These are phyloP conservation scores for Alviniconcha strummeri DNA, from an alignment of 2,888 invertebrate genomes.

Conservation along the genomic window DNA sequence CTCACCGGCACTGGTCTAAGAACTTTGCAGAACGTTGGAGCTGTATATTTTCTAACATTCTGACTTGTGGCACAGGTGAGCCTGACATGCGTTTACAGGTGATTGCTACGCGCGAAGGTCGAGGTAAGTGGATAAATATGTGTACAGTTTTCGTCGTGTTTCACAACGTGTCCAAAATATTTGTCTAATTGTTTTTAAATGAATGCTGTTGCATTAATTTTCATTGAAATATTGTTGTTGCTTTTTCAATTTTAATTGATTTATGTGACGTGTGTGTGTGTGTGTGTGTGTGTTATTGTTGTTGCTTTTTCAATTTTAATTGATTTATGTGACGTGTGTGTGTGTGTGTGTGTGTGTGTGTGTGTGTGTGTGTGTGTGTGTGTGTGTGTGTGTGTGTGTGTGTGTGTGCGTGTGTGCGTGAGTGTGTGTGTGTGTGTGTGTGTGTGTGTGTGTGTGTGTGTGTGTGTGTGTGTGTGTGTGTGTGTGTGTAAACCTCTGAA, in stretches of 20 bases:
- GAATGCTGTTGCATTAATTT: neutral
- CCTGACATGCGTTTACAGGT: neutral
- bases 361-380: constrained; percentile 21
- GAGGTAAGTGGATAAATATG: neutral
- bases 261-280: neutral
- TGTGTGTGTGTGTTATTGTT: neutral
- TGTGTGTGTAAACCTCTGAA: neutral
- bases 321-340: neutral
- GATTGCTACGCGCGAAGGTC: neutral
- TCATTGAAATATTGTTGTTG: neutral
- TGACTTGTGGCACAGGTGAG: neutral
- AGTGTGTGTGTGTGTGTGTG: neutral
- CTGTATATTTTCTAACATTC: neutral
- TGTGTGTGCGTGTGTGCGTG: neutral
- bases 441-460: constrained; percentile 9
- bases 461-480: neutral
- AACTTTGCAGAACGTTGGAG: neutral
- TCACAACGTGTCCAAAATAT: neutral
- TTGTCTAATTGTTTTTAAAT: neutral
- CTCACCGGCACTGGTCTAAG: neutral
- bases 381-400: neutral
- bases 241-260: neutral
- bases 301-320: too few species aligned
- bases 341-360: constrained; percentile 5
- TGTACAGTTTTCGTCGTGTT: neutral